Conservation (phyloP, 2,113 vertebrate species). For the Mionectes macconnelli region DNA sequence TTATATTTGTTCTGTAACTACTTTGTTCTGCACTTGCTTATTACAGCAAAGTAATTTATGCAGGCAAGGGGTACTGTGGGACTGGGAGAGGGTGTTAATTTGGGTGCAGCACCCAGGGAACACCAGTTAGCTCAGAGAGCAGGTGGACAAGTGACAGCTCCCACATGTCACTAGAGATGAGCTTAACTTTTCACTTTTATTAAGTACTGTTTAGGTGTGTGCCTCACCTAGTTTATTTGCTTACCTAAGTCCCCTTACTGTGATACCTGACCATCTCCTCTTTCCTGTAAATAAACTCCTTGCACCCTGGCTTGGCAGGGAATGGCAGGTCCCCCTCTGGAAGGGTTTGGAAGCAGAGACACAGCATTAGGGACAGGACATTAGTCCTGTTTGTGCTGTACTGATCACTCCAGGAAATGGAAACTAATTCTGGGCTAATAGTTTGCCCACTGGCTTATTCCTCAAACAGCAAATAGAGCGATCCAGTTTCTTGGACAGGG, state of each 20-base stretch:
- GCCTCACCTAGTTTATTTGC: not conserved
- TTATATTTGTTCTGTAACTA: not conserved
- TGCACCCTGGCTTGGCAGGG: not conserved
- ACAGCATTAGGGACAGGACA: rapidly evolving
- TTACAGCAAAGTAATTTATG: not conserved
- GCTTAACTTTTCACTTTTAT: not conserved
- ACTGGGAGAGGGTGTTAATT: not conserved
- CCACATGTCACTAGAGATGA: not conserved
- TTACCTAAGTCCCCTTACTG: not conserved
- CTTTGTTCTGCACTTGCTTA: not conserved
- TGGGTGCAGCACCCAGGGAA: not conserved
- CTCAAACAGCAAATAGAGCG: not conserved
- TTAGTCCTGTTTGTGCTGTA: not conserved
- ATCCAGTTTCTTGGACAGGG: not conserved
- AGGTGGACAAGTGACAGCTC: not conserved
- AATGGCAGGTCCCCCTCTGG: not conserved
- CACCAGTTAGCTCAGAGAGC: not conserved
- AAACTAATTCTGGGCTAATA: not conserved
- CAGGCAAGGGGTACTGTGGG: not conserved
- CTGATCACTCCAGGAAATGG: not conserved
- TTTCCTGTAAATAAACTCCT: not conserved
- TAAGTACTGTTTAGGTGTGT: not conserved
- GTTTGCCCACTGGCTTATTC: not conserved
- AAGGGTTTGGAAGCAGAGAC: not conserved
- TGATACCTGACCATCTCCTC: not conserved